Base-by-base conservation (phyloP, 2,797 vertebrate genomes). In the Champsocephalus esox region DNA sequence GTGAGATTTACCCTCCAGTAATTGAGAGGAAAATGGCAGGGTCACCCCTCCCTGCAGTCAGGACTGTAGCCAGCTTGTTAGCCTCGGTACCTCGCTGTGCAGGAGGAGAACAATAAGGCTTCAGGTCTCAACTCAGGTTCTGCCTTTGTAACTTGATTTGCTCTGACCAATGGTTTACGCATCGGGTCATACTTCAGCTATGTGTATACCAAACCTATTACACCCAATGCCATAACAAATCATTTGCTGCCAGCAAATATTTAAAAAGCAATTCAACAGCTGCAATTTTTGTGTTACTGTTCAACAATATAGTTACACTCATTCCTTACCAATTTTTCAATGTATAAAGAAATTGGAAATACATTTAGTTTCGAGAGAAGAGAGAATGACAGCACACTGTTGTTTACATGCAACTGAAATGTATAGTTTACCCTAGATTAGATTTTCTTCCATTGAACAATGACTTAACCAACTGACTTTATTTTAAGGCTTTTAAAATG, bases 11-110 rank as follows among this genome's bases (percentile, higher is more conserved):
- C 80, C 45, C 69, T 70, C 54, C 57, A 11, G 66, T 87, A 88
- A 87, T 77, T 84, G 73, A 82, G 62, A 71, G 66, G 55, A 57
- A 82, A 85, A 78, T 70, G 60, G 76, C 81, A 68, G 72, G 59
- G 80, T 84, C 74, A 72, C 74, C 66, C 66, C 61, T 77, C 72
- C 58, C n/a, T 73, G 66, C 68, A 70, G 66, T 68, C 64, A 70
- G 43, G 52, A 70, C 16, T 54, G 8, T 9, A 73, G 73, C 57
- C 58, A 21, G 69, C 79, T 84, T 77, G 77, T 88, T 89, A 82
- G 77, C 41, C 55, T 44, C n/a, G 9, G 12, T 51, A 44, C 60
- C 56, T 69, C 4, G 5, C 70, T 67, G 49, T 50, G 63, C 34
- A 60, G 70, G 49, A 49, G 0, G 9, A 63, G 77, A 69, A 61